phyloP scores from a whole-genome alignment of 2,888 invertebrate species.

The Lasioglossum oenotherae region DNA sequence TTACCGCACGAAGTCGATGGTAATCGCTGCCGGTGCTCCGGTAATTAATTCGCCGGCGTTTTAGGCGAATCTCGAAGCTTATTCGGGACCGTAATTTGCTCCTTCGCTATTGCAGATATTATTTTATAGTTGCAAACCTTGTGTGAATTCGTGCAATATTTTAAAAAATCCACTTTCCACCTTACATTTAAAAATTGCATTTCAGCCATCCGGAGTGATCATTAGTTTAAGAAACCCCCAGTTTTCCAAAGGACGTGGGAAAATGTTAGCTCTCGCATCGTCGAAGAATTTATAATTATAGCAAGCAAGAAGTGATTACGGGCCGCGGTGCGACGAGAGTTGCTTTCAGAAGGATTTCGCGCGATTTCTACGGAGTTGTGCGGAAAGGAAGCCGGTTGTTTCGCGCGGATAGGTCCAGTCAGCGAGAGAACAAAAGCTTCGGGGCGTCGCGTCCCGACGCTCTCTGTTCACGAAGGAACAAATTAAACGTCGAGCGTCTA shows the following conservation, averaged over 20 bases:
- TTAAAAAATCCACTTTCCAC: background rate
- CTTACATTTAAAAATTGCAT: background rate
- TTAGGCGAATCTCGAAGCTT: background rate
- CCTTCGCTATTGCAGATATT: background rate
- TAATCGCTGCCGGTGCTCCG: background rate
- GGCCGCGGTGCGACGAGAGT: background rate
- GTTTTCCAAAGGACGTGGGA: background rate
- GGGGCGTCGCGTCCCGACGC: background rate
- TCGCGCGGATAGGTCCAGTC: background rate
- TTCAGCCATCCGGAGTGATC: background rate
- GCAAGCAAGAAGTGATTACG: background rate
- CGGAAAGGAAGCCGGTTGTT: background rate
- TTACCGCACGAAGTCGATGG: background rate
- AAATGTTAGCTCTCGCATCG: background rate
- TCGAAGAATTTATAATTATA: background rate
- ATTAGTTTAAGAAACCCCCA: background rate
- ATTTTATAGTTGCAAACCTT: background rate
- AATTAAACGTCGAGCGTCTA: constrained; percentile 27
- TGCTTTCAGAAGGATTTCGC: background rate
- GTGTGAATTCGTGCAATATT: background rate
- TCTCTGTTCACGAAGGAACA: constrained; percentile 14
- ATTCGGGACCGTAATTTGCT: background rate
- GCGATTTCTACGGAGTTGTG: background rate
- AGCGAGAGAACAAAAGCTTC: background rate
- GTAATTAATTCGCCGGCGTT: background rate